These are phyloP conservation scores for Goniozus legneri DNA, from an alignment of 1,140 invertebrate genomes.

Conservation along the genomic window DNA sequence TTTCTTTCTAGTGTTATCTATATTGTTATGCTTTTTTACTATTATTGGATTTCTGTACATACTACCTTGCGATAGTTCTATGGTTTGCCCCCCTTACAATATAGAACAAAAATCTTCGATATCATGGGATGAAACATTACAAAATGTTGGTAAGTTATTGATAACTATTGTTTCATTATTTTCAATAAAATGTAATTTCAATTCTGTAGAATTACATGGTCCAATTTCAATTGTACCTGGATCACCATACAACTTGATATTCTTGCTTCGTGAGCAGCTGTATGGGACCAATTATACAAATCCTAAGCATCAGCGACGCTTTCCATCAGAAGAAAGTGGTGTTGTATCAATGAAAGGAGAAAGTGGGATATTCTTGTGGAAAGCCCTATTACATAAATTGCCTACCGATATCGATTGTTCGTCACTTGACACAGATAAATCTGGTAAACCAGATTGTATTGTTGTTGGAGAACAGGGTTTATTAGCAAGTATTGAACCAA, in stretches of 20 bases:
- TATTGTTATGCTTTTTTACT: constrained; percentile 67
- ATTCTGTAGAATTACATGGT: constrained; percentile 61
- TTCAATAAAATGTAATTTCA: constrained; percentile 11
- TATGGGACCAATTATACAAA: constrained; percentile 59
- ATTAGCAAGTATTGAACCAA: constrained; percentile 65
- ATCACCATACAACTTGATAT: constrained; percentile 65
- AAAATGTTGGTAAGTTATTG: constrained; percentile 58
- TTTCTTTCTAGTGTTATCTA: constrained; percentile 64
- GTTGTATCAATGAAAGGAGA: constrained; percentile 47
- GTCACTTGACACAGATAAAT: constrained; percentile 65
- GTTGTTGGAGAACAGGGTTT: constrained; percentile 66
- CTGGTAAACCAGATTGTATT: constrained; percentile 69
- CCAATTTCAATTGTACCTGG: constrained; percentile 65
- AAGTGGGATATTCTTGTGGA: constrained; percentile 62
- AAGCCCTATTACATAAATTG: constrained; percentile 60
- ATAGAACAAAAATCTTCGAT: constrained; percentile 57
- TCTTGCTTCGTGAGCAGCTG: constrained; percentile 61
- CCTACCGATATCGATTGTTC: constrained; percentile 68
- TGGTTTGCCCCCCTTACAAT: constrained; percentile 58
- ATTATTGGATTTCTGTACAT: constrained; percentile 72
- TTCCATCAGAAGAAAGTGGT: constrained; percentile 50
- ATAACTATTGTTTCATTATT: constrained; percentile 6
- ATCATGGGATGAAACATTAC: constrained; percentile 67
- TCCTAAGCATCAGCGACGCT: constrained; percentile 35
- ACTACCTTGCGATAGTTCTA: constrained; percentile 66